phyloP scores from a whole-genome alignment of 2,888 invertebrate genomes.

The Parochlus steinenii region DNA sequence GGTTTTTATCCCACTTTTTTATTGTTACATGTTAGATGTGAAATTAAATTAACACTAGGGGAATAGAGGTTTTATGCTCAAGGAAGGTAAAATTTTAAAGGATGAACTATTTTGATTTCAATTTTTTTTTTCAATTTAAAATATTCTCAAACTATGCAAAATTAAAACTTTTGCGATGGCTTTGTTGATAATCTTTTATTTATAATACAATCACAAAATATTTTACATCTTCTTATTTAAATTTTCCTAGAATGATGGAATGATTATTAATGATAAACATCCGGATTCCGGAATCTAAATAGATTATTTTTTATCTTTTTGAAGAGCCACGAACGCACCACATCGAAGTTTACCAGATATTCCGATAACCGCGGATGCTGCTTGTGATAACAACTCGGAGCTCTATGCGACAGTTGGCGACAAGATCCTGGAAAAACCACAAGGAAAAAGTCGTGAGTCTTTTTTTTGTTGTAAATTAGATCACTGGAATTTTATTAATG shows the following conservation, averaged over 20 bases:
- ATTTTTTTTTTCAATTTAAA: too few relatives aligned
- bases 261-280: neutral
- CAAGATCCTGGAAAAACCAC: slow-evolving; percentile 29
- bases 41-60: too few relatives aligned
- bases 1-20: slow-evolving; percentile 5
- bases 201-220: too few relatives aligned
- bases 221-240: slow-evolving; percentile 13
- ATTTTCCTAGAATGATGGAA: slow-evolving; percentile 23
- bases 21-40: neutral
- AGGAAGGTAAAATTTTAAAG: too few relatives aligned
- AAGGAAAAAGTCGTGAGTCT: slow-evolving; percentile 26
- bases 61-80: too few relatives aligned
- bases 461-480: slow-evolving; percentile 1
- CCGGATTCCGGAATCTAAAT: slow-evolving; percentile 12
- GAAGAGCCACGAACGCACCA: slow-evolving; percentile 31
- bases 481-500: slow-evolving; percentile 1
- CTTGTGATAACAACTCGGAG: slow-evolving; percentile 65
- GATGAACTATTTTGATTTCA: too few relatives aligned
- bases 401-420: slow-evolving; percentile 69
- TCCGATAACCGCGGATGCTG: slow-evolving; percentile 48
- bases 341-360: slow-evolving; percentile 76
- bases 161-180: too few relatives aligned
- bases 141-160: too few relatives aligned
- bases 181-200: too few relatives aligned
- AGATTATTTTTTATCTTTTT: slow-evolving; percentile 9